Percentiles rank a stretch among this genome's conserved stretches.
Conservation (phyloP, 2,113 vertebrate species). For the Dicrurus megarhynchus region DNA sequence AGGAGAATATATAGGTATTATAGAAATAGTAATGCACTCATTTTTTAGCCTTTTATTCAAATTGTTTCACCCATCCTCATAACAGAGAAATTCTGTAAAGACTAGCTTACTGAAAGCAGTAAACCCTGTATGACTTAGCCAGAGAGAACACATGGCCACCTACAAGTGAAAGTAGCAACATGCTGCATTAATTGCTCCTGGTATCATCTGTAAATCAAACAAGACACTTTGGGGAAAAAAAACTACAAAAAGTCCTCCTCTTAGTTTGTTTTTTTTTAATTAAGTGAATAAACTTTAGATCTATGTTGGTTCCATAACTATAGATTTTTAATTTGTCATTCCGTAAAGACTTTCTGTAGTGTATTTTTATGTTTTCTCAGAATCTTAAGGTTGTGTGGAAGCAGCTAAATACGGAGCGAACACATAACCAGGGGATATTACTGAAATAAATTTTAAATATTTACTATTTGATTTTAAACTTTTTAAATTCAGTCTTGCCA, state of each 20-base stretch:
- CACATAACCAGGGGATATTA: not conserved
- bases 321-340: not conserved
- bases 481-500: not conserved
- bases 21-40: fast-evolving
- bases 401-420: not conserved
- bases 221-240: not conserved
- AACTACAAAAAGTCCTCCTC: not conserved
- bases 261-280: not conserved
- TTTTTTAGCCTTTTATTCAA: not conserved
- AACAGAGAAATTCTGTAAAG: not conserved
- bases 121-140: not conserved
- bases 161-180: not conserved
- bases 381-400: not conserved
- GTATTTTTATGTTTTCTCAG: not conserved
- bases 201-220: not conserved
- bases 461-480: not conserved
- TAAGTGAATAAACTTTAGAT: not conserved
- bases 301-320: not conserved
- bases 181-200: not conserved
- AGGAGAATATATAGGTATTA: not conserved
- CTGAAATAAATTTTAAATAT: not conserved
- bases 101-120: not conserved
- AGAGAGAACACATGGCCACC: not conserved
- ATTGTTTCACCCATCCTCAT: not conserved
- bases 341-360: not conserved